phyloP scores from a whole-genome alignment of 1,140 invertebrate species.

The Gonioctena quinquepunctata region DNA sequence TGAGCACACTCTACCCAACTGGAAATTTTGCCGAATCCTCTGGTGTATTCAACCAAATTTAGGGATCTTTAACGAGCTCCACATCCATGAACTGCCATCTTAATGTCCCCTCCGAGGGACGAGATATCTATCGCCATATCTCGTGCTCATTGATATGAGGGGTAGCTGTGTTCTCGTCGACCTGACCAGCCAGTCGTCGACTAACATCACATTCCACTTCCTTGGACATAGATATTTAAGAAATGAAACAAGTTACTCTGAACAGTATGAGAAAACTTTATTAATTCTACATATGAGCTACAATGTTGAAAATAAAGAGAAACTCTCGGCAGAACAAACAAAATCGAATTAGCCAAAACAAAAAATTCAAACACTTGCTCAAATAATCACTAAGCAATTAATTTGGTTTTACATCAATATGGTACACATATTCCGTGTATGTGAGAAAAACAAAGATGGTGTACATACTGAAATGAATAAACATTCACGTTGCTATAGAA shows the following conservation, averaged over 20 bases:
- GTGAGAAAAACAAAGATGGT: slow-evolving; percentile 17
- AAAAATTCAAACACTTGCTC: slow-evolving; percentile 19
- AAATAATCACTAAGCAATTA: slow-evolving; percentile 31
- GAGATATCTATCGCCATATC: too few relatives aligned
- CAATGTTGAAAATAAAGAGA: slow-evolving; percentile 24
- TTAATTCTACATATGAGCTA: slow-evolving; percentile 30
- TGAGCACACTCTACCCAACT: too few relatives aligned
- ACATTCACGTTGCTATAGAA: not conserved
- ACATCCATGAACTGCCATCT: too few relatives aligned
- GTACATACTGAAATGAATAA: not conserved
- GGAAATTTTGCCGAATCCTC: too few relatives aligned
- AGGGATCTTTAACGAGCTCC: too few relatives aligned
- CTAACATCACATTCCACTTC: too few relatives aligned
- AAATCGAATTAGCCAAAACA: slow-evolving; percentile 16
- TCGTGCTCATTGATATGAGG: too few relatives aligned
- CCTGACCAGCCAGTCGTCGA: too few relatives aligned
- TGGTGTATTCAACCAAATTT: too few relatives aligned
- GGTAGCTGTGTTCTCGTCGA: too few relatives aligned
- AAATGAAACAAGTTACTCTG: slow-evolving; percentile 1
- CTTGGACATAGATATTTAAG: too few relatives aligned
- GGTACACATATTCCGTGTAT: slow-evolving; percentile 18
- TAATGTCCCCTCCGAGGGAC: too few relatives aligned
- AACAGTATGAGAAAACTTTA: slow-evolving; percentile 37
- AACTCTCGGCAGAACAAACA: slow-evolving; percentile 18
- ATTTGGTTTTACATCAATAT: slow-evolving; percentile 32